phyloP scores from a whole-genome alignment of 2,888 invertebrate species.

The Halocaridina rubra region DNA sequence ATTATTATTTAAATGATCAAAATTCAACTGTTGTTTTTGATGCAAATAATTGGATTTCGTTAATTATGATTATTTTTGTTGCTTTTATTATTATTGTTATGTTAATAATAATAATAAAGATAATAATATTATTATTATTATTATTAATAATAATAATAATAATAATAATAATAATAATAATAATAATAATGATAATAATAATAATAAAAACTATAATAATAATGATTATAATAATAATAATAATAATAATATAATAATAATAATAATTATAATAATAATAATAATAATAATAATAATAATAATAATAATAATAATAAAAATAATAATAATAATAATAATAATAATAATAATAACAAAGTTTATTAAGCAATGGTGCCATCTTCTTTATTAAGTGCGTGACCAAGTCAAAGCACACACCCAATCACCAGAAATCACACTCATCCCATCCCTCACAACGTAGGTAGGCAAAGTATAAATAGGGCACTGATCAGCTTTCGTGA shows the following conservation, averaged over 20 bases:
- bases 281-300: constrained; percentile 1
- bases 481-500: no score
- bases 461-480: no score
- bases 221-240: not conserved
- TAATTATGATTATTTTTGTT: not conserved
- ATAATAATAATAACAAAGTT: not conserved
- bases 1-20: not conserved
- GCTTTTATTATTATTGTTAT: not conserved
- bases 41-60: no score
- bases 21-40: no score
- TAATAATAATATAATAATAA: not conserved
- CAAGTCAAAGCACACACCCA: no score
- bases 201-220: not conserved
- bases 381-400: no score
- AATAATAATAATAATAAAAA: not conserved
- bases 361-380: no score
- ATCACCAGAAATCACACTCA: no score
- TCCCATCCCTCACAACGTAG: no score
- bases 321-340: not conserved
- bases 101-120: not conserved
- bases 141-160: not conserved
- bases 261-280: not conserved
- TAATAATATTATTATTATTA: not conserved
- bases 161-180: not conserved
- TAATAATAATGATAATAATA: not conserved